These are phyloP conservation scores for Leptocoma aspasia DNA, from an alignment of 2,113 vertebrate genomes.

Conservation along the genomic window DNA sequence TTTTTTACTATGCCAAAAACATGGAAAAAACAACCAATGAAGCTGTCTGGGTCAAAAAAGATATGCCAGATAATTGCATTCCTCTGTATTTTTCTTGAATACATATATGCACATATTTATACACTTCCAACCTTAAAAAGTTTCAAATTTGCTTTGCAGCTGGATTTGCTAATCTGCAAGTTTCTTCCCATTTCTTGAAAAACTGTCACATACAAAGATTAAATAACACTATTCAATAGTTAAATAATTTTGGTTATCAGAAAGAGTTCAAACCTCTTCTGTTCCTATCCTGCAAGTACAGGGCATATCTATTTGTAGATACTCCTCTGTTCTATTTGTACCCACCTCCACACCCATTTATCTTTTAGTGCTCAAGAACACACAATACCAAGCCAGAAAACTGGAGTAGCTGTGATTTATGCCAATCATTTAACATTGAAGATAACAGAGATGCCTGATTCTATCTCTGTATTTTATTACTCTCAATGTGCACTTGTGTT, in stretches of 20 bases:
- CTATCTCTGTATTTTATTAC: constrained; percentile 18
- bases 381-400: background rate
- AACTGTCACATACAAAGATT: background rate
- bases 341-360: background rate
- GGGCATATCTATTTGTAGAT: background rate
- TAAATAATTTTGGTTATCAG: background rate
- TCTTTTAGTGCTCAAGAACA: background rate
- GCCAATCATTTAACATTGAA: background rate
- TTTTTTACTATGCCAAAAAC: background rate
- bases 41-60: background rate
- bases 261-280: background rate
- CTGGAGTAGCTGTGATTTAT: background rate
- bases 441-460: background rate
- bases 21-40: background rate
- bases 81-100: background rate
- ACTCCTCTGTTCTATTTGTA: background rate
- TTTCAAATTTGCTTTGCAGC: background rate
- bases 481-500: background rate
- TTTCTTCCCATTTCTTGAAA: background rate
- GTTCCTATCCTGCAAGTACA: background rate
- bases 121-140: background rate
- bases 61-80: background rate
- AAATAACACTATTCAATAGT: background rate
- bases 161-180: background rate
- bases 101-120: background rate